Base-by-base conservation (phyloP, 1,140 invertebrate species). In the Brachionus manjavacas region DNA sequence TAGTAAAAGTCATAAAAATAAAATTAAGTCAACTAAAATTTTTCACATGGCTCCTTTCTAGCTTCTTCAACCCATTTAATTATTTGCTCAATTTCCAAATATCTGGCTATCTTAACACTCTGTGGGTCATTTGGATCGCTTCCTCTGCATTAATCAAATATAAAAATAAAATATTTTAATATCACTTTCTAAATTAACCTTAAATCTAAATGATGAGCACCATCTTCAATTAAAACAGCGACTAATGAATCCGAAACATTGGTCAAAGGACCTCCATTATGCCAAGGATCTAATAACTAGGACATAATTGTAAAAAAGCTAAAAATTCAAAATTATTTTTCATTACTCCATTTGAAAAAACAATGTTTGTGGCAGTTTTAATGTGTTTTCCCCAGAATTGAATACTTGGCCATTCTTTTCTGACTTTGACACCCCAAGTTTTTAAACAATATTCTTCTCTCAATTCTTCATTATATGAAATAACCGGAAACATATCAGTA, bases 241-340 rank as follows among this genome's bases (percentile, higher is more conserved):
- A 81, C 52, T 68, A 81, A 68, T n/a, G 23, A 31, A 23, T 81
- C 79, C n/a, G 52, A 35, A 12, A 81, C 8, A 68, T 81, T 64
- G 16, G 79, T 91, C 2, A 98, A 90, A 2, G 94, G 92, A 39
- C 96, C 96, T 3, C 95, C 96, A 86, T 93, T 92, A 46, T 93
- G 93, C 96, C 96, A 98, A 2, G 96, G 96, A 90, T 99, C 96
- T 55, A 95, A 43, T 41, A 81, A 68, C 79, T 81, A 64, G 11
- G 28, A 25, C 43, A 64, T 8, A 60, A 80, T n/a, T 60, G 9
- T 80, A 55, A 52, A 16, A 52, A 16, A 25, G n/a, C n/a, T 39
- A 41, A 28, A 28, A 14, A 49, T 78, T 20, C 31, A n/a, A 23
- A 23, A 25, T 6, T n/a, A 20, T n/a, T 39, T 46, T 28, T 78